Conservation (phyloP, 2,888 invertebrate species). For the Zelleria hepariella region DNA sequence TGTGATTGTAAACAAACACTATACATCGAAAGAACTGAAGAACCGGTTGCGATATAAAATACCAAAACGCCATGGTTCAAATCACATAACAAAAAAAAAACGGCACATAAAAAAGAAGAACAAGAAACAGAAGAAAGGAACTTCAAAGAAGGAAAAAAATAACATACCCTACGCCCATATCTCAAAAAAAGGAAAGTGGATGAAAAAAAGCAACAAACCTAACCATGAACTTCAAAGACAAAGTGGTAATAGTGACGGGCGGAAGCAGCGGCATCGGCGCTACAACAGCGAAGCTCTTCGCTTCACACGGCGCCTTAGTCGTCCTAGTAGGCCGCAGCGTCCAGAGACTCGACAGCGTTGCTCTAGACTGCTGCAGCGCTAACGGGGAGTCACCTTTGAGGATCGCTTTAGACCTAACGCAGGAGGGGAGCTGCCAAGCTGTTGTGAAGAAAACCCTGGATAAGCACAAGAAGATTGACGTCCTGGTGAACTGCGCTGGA, state of each 20-base stretch:
- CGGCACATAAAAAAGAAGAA: too few relatives aligned
- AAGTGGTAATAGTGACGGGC: conserved; percentile 43
- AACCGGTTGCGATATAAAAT: too few relatives aligned
- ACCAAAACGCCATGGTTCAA: too few relatives aligned
- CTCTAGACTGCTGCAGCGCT: conserved; percentile 25
- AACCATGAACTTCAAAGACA: conserved; percentile 35
- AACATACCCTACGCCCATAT: too few relatives aligned
- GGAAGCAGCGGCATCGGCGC: conserved; percentile 50
- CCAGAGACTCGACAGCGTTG: conserved; percentile 29
- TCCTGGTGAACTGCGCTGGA: conserved; percentile 43
- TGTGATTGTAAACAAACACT: too few relatives aligned
- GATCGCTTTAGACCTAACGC: conserved; percentile 33
- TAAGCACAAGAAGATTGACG: conserved; percentile 31
- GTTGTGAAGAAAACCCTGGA: conserved; percentile 35
- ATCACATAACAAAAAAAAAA: too few relatives aligned
- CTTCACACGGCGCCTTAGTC: conserved; percentile 32
- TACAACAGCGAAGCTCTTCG: conserved; percentile 39
- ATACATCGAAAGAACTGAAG: too few relatives aligned
- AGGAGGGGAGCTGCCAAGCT: conserved; percentile 34
- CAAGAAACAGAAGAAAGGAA: too few relatives aligned
- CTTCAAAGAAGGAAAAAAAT: too few relatives aligned
- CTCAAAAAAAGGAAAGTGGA: neutral
- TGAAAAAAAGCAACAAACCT: neutral
- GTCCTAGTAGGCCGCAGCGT: conserved; percentile 41
- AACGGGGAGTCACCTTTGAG: conserved; percentile 31